Evolutionary conservation across 2,888 invertebrate genomes (phyloP).

Genomic region (Diploptera punctata): DNA sequence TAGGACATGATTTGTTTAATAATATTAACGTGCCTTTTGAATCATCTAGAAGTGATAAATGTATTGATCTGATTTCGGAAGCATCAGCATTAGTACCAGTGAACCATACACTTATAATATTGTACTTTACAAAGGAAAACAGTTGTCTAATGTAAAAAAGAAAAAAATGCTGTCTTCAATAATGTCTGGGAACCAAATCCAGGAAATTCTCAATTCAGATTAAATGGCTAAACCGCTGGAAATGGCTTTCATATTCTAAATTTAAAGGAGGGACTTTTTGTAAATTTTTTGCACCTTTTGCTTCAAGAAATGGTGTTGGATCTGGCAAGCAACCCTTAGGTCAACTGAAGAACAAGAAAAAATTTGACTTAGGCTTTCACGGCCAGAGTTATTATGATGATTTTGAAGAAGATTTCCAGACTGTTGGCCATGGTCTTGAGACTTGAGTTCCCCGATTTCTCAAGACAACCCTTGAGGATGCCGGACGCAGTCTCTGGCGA

Average conservation of each 20-base stretch:
- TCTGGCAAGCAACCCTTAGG: not conserved
- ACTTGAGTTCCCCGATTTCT: not conserved
- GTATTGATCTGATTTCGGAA: not conserved
- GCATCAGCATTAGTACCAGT: not conserved
- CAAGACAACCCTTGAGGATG: not conserved
- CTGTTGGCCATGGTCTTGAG: too few relatives aligned
- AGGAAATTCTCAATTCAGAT: not conserved
- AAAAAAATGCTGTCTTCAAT: not conserved
- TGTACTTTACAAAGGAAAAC: too few relatives aligned
- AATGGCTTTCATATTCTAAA: not conserved
- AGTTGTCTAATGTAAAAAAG: not conserved
- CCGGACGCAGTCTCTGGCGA: too few relatives aligned
- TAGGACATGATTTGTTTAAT: too few relatives aligned
- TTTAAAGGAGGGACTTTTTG: not conserved
- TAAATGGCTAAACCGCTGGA: not conserved
- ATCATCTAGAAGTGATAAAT: not conserved
- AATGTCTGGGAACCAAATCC: not conserved
- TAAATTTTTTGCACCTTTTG: not conserved
- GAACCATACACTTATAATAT: not conserved
- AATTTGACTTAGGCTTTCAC: too few relatives aligned
- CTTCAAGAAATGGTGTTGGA: not conserved
- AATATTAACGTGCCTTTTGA: not conserved
- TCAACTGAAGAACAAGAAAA: too few relatives aligned
- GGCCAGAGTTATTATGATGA: too few relatives aligned
- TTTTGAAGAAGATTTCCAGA: too few relatives aligned